Conservation (phyloP, 2,797 vertebrate species). For the Cetoscarus ocellatus region DNA sequence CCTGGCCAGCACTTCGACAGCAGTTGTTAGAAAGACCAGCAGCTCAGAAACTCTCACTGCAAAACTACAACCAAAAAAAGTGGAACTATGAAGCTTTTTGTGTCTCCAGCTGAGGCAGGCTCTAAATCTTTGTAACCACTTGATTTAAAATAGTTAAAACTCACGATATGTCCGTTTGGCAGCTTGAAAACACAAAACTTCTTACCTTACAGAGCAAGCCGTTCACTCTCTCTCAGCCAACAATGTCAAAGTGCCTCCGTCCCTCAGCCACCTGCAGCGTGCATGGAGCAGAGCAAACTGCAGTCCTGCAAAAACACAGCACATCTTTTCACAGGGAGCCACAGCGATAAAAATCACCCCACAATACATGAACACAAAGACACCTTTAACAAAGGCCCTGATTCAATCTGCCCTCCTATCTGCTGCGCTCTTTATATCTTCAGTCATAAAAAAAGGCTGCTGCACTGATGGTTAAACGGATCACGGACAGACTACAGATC, state of each 20-base stretch:
- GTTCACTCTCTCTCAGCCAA: constrained; percentile 13
- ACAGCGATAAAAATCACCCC: constrained; percentile 77
- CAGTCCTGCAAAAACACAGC: constrained; percentile 67
- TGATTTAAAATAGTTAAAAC: neutral
- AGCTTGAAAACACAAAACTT: constrained; percentile 15
- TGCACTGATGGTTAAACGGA: constrained; percentile 47
- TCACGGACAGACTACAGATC: constrained; percentile 36
- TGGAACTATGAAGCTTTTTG: neutral
- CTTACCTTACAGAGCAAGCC: constrained; percentile 66
- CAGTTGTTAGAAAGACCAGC: constrained; percentile 49
- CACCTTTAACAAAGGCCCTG: constrained; percentile 74
- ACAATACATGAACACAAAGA: constrained; percentile 75
- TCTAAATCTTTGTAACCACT: neutral
- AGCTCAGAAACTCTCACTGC: constrained; percentile 9
- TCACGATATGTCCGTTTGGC: neutral
- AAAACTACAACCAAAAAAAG: neutral
- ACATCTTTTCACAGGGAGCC: constrained; percentile 74
- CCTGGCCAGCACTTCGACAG: constrained; percentile 27
- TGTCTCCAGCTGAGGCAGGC: neutral
- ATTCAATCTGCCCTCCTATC: constrained; percentile 75
- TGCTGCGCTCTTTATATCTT: constrained; percentile 42
- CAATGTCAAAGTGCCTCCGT: constrained; percentile 30
- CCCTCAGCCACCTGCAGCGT: constrained; percentile 61
- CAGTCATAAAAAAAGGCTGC: constrained; percentile 50
- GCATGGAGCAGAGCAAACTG: constrained; percentile 65